Evolutionary conservation across 2,888 invertebrate genomes (phyloP), one percentile per base, ranked within the genome.

Genomic region (Erebia ligea): DNA sequence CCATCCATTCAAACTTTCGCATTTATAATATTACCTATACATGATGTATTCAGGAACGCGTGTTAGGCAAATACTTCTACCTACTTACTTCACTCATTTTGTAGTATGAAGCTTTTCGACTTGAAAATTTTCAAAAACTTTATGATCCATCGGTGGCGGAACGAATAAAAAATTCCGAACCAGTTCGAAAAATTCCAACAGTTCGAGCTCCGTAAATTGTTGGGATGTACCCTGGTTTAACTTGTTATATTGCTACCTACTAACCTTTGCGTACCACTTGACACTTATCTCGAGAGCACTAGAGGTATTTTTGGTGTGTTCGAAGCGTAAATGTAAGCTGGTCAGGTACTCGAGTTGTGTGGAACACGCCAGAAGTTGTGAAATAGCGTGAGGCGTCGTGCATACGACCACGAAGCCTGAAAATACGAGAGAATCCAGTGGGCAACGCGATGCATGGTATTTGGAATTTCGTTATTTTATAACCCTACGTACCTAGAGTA

Each of bases 201-300:
- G 68, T 62, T 56, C 40, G 9, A 40, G 57, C 62, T 70, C 25
- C 52, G 73, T 57, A 70, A 70, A 70, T 73, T 70, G 70, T 69
- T 62, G 59, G 67, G 72, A 69, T 66, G 67, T 68, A 68, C 67
- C 68, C 69, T 57, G 67, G 69, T 67, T 69, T 69, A 72, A 69
- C 62, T 72, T 69, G 71, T 71, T 71, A 72, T 54, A 56, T 50
- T 64, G 69, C 59, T 69, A 59, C 69, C 42, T 45, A 59, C 11
- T 34, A 56, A 61, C 57, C 21, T 25, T 19, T 56, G 11, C 69
- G 34, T 19, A n/a, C 19, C 10, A 19, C 15, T n/a, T 19, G 13
- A 13, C 19, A 40, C 19, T 64, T 69, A 67, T 48, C 48, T n/a
- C 1, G 1, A 8, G 34, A 9, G 11, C 0, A 2, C 40, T 48